Evolutionary conservation across 2,113 vertebrate genomes (phyloP), one percentile per base, ranked within the genome.

Genomic region (Arizona elegans): DNA sequence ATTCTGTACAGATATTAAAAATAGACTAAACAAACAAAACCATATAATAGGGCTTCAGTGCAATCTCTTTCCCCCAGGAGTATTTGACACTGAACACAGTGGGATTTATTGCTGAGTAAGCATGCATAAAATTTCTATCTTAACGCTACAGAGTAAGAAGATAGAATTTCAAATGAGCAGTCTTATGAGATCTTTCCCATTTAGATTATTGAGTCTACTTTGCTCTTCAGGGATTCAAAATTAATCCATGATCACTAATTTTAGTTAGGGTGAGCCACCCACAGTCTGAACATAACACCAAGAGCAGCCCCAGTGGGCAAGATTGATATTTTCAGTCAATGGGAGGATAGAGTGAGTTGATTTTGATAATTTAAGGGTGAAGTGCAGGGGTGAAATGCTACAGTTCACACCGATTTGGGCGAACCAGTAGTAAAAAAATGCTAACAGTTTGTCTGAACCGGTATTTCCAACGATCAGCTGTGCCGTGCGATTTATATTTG

Each of bases 221-320:
- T 26, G 0, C 0, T 23, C 92, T 0, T 0, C 12, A 11, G 2
- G 0, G 75, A 0, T 58, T 5, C 29, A 3, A 89, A 38, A 5
- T 43, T 1, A 10, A 0, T 5, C 0, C 93, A 50, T 2, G 0
- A 1, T 65, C n/a, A 0, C 38, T 47, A 24, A 43, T 43, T 81
- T 81, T 81, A 81, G 33, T 43, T 43, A 81, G 17, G 75, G 33
- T 21, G 75, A 81, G 33, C 33, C 75, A 81, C 75, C 75, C 43
- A 19, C 33, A 38, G 70, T 17, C 33, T 81, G 70, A 81, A 38
- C 7, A 81, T 17, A 43, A 43, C 17, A 43, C 33, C 3, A 81
- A 81, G 29, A 17, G 33, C 33, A 21, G 8, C 17, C n/a, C 65
- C 33, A 43, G 19, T 43, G 75, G 75, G 17, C 33, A 81, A 3